Conservation (phyloP, 2,797 vertebrate species). For the Trachops cirrhosus region DNA sequence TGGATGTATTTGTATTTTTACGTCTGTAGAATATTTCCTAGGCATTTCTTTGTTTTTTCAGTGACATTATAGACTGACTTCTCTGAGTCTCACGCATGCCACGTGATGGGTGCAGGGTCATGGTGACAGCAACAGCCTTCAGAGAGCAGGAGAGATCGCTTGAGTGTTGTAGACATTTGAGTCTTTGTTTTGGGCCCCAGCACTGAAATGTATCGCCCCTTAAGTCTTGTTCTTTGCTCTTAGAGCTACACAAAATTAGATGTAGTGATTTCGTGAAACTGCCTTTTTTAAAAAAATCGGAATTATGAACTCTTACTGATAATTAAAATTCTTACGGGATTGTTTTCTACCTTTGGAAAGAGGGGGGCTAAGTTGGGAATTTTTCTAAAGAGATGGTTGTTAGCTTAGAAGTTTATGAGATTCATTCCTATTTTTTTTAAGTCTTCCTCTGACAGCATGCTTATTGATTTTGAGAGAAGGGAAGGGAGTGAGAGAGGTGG, state of each 20-base stretch:
- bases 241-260: not conserved
- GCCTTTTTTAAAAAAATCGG: not conserved
- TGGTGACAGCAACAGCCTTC: not conserved
- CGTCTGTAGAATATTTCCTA: not conserved
- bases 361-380: not conserved
- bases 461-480: not conserved
- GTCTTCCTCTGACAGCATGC: not conserved
- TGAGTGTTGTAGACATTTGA: not conserved
- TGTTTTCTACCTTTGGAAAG: not conserved
- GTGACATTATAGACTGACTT: not conserved
- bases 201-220: not conserved
- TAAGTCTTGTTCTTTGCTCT: not conserved
- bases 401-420: not conserved
- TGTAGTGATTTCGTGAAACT: not conserved
- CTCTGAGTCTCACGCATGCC: not conserved
- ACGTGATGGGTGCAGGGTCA: not conserved
- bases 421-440: not conserved
- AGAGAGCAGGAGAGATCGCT: not conserved
- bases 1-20: constrained; percentile 24
- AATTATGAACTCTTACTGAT: not conserved
- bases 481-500: not conserved
- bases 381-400: not conserved
- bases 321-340: not conserved
- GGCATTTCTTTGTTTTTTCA: constrained; percentile 33
- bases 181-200: not conserved